These are phyloP conservation scores for Plemyria rubiginata DNA, from an alignment of 2,888 invertebrate species.

Conservation along the genomic window DNA sequence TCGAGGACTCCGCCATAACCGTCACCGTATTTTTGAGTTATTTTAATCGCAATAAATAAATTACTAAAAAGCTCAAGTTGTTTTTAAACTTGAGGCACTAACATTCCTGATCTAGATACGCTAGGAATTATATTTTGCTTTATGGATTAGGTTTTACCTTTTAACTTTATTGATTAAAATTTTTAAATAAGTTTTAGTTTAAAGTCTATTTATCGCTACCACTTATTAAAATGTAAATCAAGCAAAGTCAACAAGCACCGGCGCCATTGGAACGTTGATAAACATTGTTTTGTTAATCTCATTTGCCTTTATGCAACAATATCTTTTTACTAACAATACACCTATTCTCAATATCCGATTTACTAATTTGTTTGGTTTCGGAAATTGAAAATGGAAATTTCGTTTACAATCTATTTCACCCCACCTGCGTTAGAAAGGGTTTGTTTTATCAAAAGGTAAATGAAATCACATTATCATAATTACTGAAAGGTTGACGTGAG, in stretches of 20 bases:
- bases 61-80: too few relatives aligned
- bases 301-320: constrained; percentile 21
- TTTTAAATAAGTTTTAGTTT: neutral
- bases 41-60: too few relatives aligned
- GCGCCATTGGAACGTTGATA: constrained; percentile 29
- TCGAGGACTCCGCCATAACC: too few relatives aligned
- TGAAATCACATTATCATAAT: constrained; percentile 27
- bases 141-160: neutral
- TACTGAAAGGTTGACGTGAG: constrained; percentile 26
- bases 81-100: too few relatives aligned
- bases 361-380: constrained; percentile 19
- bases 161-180: neutral
- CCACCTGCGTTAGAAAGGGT: neutral
- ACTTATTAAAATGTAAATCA: constrained; percentile 17
- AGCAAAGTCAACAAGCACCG: constrained; percentile 28
- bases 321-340: constrained; percentile 2
- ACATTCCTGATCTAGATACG: too few relatives aligned
- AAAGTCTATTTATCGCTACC: constrained; percentile 8
- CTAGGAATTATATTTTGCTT: neutral
- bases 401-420: constrained; percentile 3
- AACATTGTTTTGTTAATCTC: constrained; percentile 37
- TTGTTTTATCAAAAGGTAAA: constrained; percentile 15
- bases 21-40: too few relatives aligned
- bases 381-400: constrained; percentile 18
- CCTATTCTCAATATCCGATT: neutral